Evolutionary conservation across 2,113 vertebrate species (phyloP).

Genomic region (Gadus macrocephalus): DNA sequence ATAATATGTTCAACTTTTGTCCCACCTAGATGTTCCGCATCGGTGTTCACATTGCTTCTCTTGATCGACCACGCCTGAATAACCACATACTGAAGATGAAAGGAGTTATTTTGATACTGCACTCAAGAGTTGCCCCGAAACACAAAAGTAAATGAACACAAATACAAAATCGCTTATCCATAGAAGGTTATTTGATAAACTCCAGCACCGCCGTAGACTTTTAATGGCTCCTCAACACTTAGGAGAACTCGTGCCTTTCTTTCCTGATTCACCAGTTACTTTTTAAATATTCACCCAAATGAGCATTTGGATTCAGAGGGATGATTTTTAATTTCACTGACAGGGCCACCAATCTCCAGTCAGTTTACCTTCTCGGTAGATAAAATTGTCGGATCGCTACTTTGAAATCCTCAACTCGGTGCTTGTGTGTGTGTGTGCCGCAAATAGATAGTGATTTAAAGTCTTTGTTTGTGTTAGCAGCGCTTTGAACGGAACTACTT

Average conservation of each 20-base stretch:
- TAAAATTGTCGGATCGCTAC: conserved; percentile 49
- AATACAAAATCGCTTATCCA: conserved; percentile 33
- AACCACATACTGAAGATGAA: no score
- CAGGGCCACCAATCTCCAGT: conserved; percentile 35
- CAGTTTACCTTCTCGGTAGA: conserved; percentile 49
- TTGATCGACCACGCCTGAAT: no score
- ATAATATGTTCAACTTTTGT: no score
- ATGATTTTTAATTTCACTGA: conserved; percentile 33
- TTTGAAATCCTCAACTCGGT: conserved; percentile 50
- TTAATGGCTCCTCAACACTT: conserved; percentile 32
- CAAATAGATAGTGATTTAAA: conserved; percentile 36
- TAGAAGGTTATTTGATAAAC: conserved; percentile 38
- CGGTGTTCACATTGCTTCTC: no score
- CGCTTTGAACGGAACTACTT: conserved; percentile 16
- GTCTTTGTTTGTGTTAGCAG: conserved; percentile 2
- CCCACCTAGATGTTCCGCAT: no score
- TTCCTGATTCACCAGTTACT: conserved; percentile 31
- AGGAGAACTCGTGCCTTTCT: conserved; percentile 38
- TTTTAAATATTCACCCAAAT: conserved; percentile 50
- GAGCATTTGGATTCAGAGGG: conserved; percentile 44
- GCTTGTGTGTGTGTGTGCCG: conserved; percentile 37
- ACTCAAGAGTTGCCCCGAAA: not conserved
- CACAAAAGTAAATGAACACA: not conserved
- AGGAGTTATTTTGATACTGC: conserved; percentile 14
- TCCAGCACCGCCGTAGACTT: conserved; percentile 16